Evolutionary conservation across 23 tunicate genomes (phyloP).

Genomic region (Styela plicata): DNA sequence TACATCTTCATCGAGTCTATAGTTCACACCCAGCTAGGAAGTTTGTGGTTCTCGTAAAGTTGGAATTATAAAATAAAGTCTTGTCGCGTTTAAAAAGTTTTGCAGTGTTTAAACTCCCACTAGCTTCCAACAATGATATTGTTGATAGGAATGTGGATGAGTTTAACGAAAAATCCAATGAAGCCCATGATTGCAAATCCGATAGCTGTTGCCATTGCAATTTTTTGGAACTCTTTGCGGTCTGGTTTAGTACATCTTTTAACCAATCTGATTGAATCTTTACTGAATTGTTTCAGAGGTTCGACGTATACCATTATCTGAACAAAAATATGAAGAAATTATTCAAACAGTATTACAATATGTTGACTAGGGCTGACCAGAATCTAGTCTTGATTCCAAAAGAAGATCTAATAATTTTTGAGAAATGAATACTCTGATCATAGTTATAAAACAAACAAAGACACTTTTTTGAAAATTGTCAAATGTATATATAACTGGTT

Average conservation of each 20-base stretch:
- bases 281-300: slow-evolving; percentile 89
- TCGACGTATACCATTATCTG: slow-evolving; percentile 76
- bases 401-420: too few relatives aligned
- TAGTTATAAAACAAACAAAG: too few relatives aligned
- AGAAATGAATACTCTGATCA: too few relatives aligned
- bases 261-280: slow-evolving; percentile 90
- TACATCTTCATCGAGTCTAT: too few relatives aligned
- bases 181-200: slow-evolving; percentile 99
- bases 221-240: slow-evolving; percentile 97
- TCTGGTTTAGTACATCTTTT: slow-evolving; percentile 98
- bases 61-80: too few relatives aligned
- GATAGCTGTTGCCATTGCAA: slow-evolving; percentile 97
- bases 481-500: too few relatives aligned
- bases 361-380: too few relatives aligned
- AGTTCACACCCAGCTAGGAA: too few relatives aligned
- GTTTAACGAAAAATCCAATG: slow-evolving; percentile 97
- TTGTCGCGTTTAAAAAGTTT: background rate
- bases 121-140: slow-evolving; percentile 99
- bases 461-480: too few relatives aligned
- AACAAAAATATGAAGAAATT: slow-evolving; percentile 7
- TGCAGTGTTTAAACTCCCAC: background rate
- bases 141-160: slow-evolving; percentile 99
- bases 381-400: too few relatives aligned
- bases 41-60: background rate
- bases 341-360: too few relatives aligned